Evolutionary conservation across 2,888 invertebrate genomes (phyloP).

Genomic region (Ormyrus labotus): DNA sequence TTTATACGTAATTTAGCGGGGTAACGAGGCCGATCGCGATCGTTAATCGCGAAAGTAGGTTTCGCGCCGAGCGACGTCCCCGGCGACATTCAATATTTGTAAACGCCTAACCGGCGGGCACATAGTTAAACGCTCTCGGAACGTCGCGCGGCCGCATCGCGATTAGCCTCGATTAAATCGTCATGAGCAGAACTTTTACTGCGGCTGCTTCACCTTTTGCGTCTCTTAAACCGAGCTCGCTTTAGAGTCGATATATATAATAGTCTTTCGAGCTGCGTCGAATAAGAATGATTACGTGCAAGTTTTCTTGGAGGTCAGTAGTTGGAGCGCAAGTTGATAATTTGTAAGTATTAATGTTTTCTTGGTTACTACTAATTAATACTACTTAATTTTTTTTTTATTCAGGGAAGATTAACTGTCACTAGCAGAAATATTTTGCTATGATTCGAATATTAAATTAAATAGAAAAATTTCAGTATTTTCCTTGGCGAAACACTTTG

Average conservation of each 20-base stretch:
- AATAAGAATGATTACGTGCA: too few species aligned
- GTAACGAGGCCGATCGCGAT: constrained; percentile 20
- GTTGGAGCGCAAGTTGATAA: too few species aligned
- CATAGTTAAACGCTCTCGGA: constrained; percentile 15
- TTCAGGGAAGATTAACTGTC: too few species aligned
- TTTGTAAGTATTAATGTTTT: too few species aligned
- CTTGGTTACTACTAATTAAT: too few species aligned
- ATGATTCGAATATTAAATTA: too few species aligned
- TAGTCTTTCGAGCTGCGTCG: too few species aligned
- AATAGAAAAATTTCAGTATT: too few species aligned
- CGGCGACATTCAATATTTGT: constrained; percentile 34
- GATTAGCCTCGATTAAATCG: constrained; percentile 41
- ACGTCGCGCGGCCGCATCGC: constrained; percentile 1
- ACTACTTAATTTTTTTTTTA: too few species aligned
- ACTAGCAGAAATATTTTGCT: too few species aligned
- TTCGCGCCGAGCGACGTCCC: constrained; percentile 22
- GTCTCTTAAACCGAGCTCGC: neutral
- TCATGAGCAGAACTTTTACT: neutral
- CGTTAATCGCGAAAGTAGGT: constrained; percentile 17
- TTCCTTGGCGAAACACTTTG: too few species aligned
- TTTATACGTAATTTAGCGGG: constrained; percentile 16
- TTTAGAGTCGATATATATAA: constrained; percentile 7
- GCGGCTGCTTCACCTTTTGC: neutral
- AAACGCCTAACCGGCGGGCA: constrained; percentile 26
- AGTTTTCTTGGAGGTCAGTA: too few species aligned